Evolutionary conservation across 2,113 vertebrate genomes (phyloP).

Genomic region (Grus americana): DNA sequence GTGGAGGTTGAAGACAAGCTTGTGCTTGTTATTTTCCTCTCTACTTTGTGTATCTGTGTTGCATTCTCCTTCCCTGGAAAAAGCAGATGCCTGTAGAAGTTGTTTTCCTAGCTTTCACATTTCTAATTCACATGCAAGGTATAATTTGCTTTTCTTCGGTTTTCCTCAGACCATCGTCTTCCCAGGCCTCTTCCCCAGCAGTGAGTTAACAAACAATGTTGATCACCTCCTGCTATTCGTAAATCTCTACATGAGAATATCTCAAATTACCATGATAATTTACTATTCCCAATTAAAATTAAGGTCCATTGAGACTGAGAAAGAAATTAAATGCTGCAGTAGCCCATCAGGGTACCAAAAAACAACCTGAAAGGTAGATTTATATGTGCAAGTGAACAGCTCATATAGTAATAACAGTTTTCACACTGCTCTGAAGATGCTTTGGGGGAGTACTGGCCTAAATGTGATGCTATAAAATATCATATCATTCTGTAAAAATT

Average conservation of each 20-base stretch:
- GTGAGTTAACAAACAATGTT: not conserved
- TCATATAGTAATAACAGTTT: not conserved
- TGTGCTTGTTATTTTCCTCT: not conserved
- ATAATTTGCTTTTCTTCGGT: not conserved
- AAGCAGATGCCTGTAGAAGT: not conserved
- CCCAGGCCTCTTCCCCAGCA: not conserved
- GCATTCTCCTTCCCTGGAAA: not conserved
- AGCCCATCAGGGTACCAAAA: slow-evolving; percentile 28
- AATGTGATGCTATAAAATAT: slow-evolving; percentile 5
- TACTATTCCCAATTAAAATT: slow-evolving; percentile 35
- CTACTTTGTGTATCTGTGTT: not conserved
- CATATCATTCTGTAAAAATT: not conserved
- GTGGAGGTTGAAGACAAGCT: not conserved
- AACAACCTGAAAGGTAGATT: not conserved
- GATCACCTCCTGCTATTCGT: slow-evolving; percentile 3
- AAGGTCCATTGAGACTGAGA: not conserved
- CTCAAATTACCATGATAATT: slow-evolving; percentile 10
- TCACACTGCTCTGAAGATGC: not conserved
- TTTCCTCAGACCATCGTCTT: not conserved
- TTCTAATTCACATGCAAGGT: not conserved
- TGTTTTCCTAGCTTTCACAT: not conserved
- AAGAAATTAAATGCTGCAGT: not conserved
- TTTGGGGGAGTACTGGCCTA: not conserved
- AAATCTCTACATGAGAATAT: not conserved
- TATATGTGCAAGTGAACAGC: not conserved